Evolutionary conservation across 2,888 invertebrate genomes (phyloP), one percentile per base, ranked within the genome.

Genomic region (Periphyllus acericola): DNA sequence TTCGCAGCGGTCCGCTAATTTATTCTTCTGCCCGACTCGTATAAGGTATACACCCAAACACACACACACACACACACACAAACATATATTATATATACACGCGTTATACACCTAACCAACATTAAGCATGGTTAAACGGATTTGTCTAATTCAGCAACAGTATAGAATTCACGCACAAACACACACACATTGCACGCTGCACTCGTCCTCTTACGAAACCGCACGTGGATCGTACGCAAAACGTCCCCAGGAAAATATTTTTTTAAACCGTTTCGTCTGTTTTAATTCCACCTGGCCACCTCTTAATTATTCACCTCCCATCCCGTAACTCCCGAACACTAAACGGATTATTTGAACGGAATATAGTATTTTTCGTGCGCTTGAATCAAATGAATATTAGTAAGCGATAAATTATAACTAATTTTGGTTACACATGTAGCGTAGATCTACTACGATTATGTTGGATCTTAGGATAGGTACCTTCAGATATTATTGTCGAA

Each of bases 91-190:
- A 76, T 76, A 52, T 52, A 76, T 34, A 78, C 5, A 60, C 60
- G 17, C 25, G 60, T 60, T 25, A 60, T 60, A 34, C n/a, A 79
- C 34, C 34, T 78, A 52, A 11, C 46, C 60, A 34, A 79, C 81
- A 71, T 81, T 81, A 81, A 81, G 29, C 81, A 68, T 11, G 40
- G 68, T 71, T 81, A 81, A 71, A 81, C 81, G 81, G 81, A 81
- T 81, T 81, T 81, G 81, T 81, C 81, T 68, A 81, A 81, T 71
- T 81, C 81, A 46, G 81, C 68, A 81, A 81, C 80, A 9, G 66
- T n/a, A 36, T 36, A 36, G 36, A 36, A 36, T 46, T 14, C 46
- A n/a, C n/a, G 14, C 14, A 46, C 3, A 40, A 40, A 68, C 68
- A 68, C 68, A 11, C 66, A 25, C 66, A 25, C n/a, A 25, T 8